These are phyloP conservation scores for Dreissena rostriformis DNA, from an alignment of 1,140 invertebrate genomes.

Conservation along the genomic window DNA sequence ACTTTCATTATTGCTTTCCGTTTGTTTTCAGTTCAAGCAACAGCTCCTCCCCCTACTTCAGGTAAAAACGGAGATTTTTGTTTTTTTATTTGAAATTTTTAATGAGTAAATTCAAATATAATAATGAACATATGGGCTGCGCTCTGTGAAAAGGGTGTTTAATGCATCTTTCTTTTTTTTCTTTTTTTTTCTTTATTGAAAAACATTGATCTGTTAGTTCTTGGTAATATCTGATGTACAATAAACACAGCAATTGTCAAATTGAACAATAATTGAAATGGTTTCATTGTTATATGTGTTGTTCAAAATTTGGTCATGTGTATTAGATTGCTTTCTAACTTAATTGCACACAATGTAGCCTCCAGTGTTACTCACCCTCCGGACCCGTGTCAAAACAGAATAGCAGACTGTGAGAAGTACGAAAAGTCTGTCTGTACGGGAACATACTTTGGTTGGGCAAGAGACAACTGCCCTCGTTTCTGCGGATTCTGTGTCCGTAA, in stretches of 20 bases:
- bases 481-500: constrained; percentile 64
- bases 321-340: too few species aligned
- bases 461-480: constrained; percentile 59
- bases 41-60: constrained; percentile 20
- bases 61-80: not conserved
- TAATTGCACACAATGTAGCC: not conserved
- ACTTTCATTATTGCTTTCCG: too few species aligned
- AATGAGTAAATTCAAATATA: not conserved
- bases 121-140: too few species aligned
- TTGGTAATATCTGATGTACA: too few species aligned
- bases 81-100: not conserved
- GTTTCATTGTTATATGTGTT: too few species aligned
- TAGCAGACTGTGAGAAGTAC: constrained; percentile 69
- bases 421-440: constrained; percentile 62
- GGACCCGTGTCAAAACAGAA: constrained; percentile 64
- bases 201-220: too few species aligned
- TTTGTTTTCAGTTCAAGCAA: constrained; percentile 26
- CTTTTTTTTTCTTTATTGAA: too few species aligned
- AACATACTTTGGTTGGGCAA: constrained; percentile 64
- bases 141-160: too few species aligned
- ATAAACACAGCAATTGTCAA: too few species aligned
- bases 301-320: too few species aligned
- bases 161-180: too few species aligned
- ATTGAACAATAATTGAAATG: too few species aligned
- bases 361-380: constrained; percentile 27